Evolutionary conservation across 2,888 invertebrate genomes (phyloP).

Genomic region (Lithophane ornitopus): DNA sequence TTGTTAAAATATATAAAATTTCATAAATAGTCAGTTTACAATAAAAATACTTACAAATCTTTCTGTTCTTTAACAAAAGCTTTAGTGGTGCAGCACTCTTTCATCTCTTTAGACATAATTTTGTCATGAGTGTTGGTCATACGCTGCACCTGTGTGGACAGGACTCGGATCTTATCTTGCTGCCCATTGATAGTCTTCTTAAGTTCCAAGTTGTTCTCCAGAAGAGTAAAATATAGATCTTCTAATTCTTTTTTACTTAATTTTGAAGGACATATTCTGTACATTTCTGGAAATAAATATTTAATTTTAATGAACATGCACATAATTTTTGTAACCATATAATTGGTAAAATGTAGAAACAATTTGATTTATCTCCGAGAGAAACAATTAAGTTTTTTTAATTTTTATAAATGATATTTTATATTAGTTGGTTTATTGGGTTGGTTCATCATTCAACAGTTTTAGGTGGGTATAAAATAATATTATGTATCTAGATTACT

Average conservation of each 20-base stretch:
- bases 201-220: constrained; percentile 91
- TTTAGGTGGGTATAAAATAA: background rate
- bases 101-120: constrained; percentile 69
- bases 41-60: constrained; percentile 75
- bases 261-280: constrained; percentile 85
- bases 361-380: background rate
- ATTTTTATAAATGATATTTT: background rate
- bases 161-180: constrained; percentile 86
- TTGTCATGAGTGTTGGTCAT: constrained; percentile 72
- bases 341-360: background rate
- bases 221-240: constrained; percentile 91
- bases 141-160: constrained; percentile 80
- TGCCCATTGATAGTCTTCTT: constrained; percentile 92
- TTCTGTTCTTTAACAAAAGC: constrained; percentile 78
- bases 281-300: constrained; percentile 69
- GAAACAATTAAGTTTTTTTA: background rate
- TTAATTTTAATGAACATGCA: background rate
- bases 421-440: background rate
- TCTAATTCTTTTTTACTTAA: constrained; percentile 92
- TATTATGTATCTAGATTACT: background rate
- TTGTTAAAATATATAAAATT: background rate
- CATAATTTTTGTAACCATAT: background rate
- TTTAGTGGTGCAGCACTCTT: constrained; percentile 76
- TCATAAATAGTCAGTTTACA: background rate
- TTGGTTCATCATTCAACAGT: background rate